Conservation (phyloP, 2,797 vertebrate genomes). For the Cercopithecus diana region DNA sequence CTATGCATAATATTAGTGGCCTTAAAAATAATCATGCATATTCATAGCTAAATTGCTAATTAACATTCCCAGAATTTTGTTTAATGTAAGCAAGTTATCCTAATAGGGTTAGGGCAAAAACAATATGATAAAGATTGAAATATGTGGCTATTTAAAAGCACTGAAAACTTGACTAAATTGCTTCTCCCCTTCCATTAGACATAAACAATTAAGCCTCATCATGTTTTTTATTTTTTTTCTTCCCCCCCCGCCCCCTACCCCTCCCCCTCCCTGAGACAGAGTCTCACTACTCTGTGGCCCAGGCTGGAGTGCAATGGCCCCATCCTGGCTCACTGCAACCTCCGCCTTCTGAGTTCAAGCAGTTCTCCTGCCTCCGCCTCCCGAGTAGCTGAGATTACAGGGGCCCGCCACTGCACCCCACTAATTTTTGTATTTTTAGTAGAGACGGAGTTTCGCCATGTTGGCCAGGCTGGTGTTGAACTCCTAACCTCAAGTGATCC, state of each 20-base stretch:
- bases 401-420: not conserved
- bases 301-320: not conserved
- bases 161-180: conserved; percentile 19
- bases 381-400: not conserved
- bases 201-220: conserved; percentile 21
- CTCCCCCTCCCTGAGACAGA: not conserved
- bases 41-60: conserved; percentile 62
- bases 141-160: conserved; percentile 22
- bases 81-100: conserved; percentile 55
- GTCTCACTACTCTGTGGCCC: not conserved
- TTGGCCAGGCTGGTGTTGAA: not conserved
- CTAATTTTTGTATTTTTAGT: not conserved
- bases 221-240: no score
- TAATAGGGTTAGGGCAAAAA: conserved; percentile 57
- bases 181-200: not conserved
- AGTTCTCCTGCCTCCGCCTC: not conserved
- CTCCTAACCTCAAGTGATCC: not conserved
- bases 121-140: conserved; percentile 48
- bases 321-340: not conserved
- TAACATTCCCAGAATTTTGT: conserved; percentile 60
- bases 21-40: conserved; percentile 65
- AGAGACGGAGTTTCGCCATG: not conserved
- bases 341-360: not conserved
- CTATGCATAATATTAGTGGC: conserved; percentile 39
- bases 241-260: fast-evolving